Conservation (phyloP, 2,888 invertebrate species). For the Amphipoea oculea region DNA sequence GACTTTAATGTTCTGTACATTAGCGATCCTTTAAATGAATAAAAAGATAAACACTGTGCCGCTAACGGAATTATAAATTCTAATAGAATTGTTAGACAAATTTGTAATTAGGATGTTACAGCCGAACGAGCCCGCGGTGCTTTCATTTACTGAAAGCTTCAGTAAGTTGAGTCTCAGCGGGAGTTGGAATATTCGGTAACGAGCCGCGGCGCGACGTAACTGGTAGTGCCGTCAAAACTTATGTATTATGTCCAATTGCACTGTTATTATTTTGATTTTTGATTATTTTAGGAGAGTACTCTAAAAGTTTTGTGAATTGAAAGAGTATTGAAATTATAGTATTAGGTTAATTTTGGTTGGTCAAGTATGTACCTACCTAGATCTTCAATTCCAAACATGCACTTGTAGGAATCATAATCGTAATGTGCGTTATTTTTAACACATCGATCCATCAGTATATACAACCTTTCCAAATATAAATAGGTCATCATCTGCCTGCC, state of each 20-base stretch:
- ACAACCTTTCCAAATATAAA: not conserved
- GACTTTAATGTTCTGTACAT: not conserved
- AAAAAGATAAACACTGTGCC: constrained; percentile 11
- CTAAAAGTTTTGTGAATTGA: constrained; percentile 1
- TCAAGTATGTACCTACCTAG: not conserved
- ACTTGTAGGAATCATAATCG: not conserved
- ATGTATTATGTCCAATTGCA: constrained; percentile 5
- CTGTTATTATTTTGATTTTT: not conserved
- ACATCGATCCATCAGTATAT: not conserved
- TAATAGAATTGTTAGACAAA: constrained; percentile 31
- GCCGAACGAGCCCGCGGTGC: constrained; percentile 11
- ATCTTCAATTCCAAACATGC: too few relatives aligned
- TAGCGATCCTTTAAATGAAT: constrained; percentile 11
- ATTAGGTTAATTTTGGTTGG: not conserved
- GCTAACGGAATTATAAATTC: constrained; percentile 27
- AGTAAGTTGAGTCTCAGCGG: constrained; percentile 6
- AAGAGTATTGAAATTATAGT: constrained; percentile 13
- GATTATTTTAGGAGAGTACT: constrained; percentile 6
- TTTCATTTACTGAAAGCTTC: constrained; percentile 37
- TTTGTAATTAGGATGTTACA: constrained; percentile 27
- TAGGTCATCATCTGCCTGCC: not conserved
- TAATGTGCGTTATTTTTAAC: too few relatives aligned
- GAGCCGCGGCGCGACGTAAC: not conserved
- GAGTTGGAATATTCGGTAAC: constrained; percentile 1
- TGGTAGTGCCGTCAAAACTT: constrained; percentile 29